Base-by-base conservation (phyloP, 2,888 invertebrate species). In the Hydroisotoma schaefferi region DNA sequence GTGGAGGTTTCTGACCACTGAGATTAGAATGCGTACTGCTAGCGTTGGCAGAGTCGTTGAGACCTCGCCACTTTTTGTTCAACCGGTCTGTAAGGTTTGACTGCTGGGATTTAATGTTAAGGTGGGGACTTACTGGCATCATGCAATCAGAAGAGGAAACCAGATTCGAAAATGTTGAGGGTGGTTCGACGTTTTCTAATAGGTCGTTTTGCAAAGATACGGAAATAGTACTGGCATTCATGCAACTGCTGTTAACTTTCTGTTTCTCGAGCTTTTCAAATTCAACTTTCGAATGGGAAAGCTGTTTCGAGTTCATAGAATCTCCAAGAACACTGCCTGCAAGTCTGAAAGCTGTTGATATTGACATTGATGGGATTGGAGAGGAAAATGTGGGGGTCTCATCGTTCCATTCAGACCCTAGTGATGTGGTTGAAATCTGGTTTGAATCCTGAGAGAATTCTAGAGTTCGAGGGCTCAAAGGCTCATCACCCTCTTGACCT, bases 331-430 rank as follows among this genome's bases (percentile, higher is more conserved):
- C 37, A 22, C 53, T 52, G 12, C 57, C 61, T n/a, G 59, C 68
- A 26, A 68, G 48, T 48, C 59, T 57, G 26, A 66, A 63, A n/a
- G 68, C 68, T 10, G 61, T 63, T 18, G 57, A 65, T 8, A 66
- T 67, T 6, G 67, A 64, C 64, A 71, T 67, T 23, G 69, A 69
- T 5, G 70, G 69, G 54, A 70, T 63, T 10, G 68, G 64, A 0
- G 69, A 67, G 2, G 70, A 72, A 47, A 70, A 64, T 1, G 71
- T 65, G 1, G 66, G 61, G 3, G 68, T 70, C 40, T 72, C 70
- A 53, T 72, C 70, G 38, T 66, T 65, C 72, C 72, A 72, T 28
- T 69, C 69, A 18, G 69, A 68, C 10, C 68, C 68, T 15, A 65
- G 20, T 0, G 65, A 67, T 15, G 60, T 64, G 52, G 62, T 64